A percentile compares a stretch with the other conserved stretches of the same genome.
Evolutionary conservation across 1,140 invertebrate species (phyloP).

Genomic region (Drosophila triauraria): DNA sequence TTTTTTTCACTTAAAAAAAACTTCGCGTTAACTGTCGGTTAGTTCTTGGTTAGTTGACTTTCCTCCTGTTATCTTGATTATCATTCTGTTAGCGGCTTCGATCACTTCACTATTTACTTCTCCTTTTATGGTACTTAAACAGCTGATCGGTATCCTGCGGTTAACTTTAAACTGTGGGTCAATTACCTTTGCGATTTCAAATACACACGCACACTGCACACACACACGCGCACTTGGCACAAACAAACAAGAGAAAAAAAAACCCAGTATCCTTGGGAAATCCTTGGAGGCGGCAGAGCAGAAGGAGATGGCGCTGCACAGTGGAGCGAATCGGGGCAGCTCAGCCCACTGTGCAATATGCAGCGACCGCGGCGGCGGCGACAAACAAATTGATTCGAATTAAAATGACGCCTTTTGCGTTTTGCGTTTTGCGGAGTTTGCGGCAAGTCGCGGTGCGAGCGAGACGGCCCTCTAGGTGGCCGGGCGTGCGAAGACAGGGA

Average conservation of each 20-base stretch:
- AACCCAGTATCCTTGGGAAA: constrained; percentile 16
- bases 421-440: constrained; percentile 17
- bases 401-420: constrained; percentile 65
- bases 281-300: neutral
- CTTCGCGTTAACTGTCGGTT: neutral
- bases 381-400: constrained; percentile 83
- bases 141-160: neutral
- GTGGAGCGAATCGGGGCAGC: constrained; percentile 29
- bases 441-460: constrained; percentile 10
- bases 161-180: neutral
- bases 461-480: constrained; percentile 20
- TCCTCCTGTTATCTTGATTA: neutral
- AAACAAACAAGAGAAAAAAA: constrained; percentile 14
- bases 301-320: constrained; percentile 12
- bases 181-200: neutral
- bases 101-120: neutral
- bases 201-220: neutral
- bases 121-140: too few relatives aligned
- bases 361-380: constrained; percentile 67
- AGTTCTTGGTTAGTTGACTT: neutral
- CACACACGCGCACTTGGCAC: neutral
- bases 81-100: neutral
- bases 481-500: constrained; percentile 1
- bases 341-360: constrained; percentile 67
- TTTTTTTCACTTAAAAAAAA: too few relatives aligned